A percentile compares a stretch with the other conserved stretches of the same genome.
Evolutionary conservation across 2,888 invertebrate species (phyloP).

Genomic region (Hydraecia micacea): DNA sequence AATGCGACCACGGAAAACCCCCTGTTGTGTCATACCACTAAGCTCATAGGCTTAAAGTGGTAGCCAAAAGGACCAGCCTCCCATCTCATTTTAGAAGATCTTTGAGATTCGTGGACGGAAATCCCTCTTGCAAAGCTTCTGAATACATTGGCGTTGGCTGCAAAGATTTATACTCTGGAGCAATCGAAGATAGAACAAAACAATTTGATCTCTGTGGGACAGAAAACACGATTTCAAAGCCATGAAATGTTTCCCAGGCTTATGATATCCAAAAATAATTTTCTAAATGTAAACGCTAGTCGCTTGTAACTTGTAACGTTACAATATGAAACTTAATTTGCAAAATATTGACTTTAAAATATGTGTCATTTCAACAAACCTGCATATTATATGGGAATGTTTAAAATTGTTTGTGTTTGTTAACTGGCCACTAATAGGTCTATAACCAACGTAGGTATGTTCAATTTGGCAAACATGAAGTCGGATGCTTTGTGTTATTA

Average conservation of each 20-base stretch:
- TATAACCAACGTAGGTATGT: background rate
- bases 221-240: background rate
- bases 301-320: conserved; percentile 28
- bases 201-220: background rate
- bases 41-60: conserved; percentile 40
- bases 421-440: background rate
- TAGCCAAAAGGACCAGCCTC: conserved; percentile 36
- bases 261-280: too few relatives aligned
- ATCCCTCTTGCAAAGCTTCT: conserved; percentile 16
- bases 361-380: conserved; percentile 52
- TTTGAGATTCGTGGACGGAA: conserved; percentile 12
- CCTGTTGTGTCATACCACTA: conserved; percentile 35
- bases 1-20: conserved; percentile 16
- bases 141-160: conserved; percentile 7
- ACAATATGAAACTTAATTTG: conserved; percentile 42
- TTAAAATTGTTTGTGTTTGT: conserved; percentile 37
- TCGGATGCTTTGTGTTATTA: conserved; percentile 1
- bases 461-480: conserved; percentile 12
- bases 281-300: conserved; percentile 4
- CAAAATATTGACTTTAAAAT: conserved; percentile 68
- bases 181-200: background rate
- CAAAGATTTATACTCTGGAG: background rate
- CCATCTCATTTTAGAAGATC: conserved; percentile 31
- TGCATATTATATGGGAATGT: conserved; percentile 34
- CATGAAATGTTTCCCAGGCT: background rate